A percentile compares a stretch with the other conserved stretches of the same genome.
Evolutionary conservation across 2,797 vertebrate genomes (phyloP).

Genomic region (Catharus ustulatus): DNA sequence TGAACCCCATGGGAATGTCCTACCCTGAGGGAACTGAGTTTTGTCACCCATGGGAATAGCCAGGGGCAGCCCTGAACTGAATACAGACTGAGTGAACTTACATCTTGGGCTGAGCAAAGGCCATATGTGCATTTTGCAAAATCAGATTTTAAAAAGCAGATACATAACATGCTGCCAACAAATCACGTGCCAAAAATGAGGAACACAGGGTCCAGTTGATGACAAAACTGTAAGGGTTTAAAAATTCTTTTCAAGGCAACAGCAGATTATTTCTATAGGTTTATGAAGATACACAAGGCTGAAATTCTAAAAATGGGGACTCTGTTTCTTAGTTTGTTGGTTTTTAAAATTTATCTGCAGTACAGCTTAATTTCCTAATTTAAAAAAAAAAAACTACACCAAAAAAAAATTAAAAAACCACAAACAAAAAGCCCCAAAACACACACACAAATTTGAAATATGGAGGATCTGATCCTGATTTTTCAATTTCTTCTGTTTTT

Average conservation of each 20-base stretch:
- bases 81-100: background rate
- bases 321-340: background rate
- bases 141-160: background rate
- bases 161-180: background rate
- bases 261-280: background rate
- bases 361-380: background rate
- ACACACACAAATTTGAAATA: too few species aligned
- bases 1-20: background rate
- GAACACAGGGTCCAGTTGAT: rapidly evolving
- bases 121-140: background rate
- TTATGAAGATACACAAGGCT: background rate
- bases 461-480: background rate
- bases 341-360: background rate
- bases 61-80: background rate
- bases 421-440: too few species aligned
- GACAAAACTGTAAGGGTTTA: background rate
- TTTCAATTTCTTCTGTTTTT: background rate
- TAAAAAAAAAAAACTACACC: background rate
- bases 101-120: background rate
- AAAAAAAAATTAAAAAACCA: too few species aligned
- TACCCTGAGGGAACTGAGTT: background rate
- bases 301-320: background rate
- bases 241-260: background rate
- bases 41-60: background rate
- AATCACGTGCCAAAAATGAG: background rate